Percentiles rank a stretch among this genome's conserved stretches.
phyloP scores from a whole-genome alignment of 2,113 vertebrate genomes.

The Columba janthina region DNA sequence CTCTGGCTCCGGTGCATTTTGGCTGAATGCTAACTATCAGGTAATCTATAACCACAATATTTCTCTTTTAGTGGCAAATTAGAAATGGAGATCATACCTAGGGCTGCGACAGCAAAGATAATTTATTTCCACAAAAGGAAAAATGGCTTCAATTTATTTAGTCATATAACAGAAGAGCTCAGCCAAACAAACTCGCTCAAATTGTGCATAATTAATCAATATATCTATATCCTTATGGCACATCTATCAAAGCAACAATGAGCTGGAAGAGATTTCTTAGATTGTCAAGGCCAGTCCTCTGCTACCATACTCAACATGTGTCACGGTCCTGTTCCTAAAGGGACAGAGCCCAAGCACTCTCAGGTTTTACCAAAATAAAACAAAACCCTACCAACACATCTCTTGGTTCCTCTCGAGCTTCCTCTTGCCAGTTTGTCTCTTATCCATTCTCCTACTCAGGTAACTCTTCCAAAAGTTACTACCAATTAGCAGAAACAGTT shows the following conservation, averaged over 20 bases:
- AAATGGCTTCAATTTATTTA: slow-evolving; percentile 6
- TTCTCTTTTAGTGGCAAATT: not conserved
- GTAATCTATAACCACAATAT: not conserved
- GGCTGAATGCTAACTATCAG: not conserved
- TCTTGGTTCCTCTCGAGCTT: not conserved
- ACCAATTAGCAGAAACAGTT: not conserved
- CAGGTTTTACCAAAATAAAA: not conserved
- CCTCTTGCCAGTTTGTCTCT: not conserved
- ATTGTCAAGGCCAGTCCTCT: not conserved
- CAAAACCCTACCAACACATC: not conserved
- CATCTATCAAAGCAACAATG: not conserved
- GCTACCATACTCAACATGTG: fast-evolving
- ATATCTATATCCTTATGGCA: not conserved
- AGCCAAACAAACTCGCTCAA: not conserved
- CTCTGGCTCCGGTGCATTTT: not conserved
- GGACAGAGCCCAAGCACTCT: not conserved
- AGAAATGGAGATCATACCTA: not conserved
- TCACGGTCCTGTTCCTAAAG: too few relatives aligned
- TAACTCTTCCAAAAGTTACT: not conserved
- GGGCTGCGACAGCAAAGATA: not conserved
- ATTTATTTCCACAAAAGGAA: not conserved
- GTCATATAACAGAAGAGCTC: not conserved
- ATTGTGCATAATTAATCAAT: not conserved
- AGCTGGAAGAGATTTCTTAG: not conserved
- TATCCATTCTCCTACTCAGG: not conserved